These are phyloP conservation scores for Cheilinus undulatus DNA, from an alignment of 2,113 vertebrate species.

Conservation along the genomic window DNA sequence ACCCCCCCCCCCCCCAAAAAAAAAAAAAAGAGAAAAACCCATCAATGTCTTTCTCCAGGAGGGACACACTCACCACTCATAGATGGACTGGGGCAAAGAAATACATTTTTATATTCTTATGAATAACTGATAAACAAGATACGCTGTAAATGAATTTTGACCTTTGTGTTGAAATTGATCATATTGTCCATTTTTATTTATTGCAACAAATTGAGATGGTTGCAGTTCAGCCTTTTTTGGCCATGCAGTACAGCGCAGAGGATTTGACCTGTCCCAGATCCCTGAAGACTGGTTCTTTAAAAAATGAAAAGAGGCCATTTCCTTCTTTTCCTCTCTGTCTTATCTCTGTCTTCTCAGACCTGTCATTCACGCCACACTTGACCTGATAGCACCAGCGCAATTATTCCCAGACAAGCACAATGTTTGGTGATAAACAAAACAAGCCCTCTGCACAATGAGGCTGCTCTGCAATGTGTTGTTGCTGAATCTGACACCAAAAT, in stretches of 20 bases:
- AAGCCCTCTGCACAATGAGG: background rate
- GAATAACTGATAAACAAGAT: too few species aligned
- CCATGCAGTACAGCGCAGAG: background rate
- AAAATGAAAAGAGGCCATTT: background rate
- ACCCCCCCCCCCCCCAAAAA: too few species aligned
- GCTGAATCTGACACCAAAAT: background rate
- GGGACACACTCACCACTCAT: too few species aligned
- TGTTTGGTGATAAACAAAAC: constrained; percentile 23
- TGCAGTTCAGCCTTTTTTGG: background rate
- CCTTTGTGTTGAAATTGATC: too few species aligned
- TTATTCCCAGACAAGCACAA: constrained; percentile 38
- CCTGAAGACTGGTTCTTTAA: background rate
- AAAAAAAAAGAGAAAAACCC: too few species aligned
- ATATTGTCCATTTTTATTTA: background rate
- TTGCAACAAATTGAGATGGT: background rate
- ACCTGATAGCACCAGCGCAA: constrained; percentile 30
- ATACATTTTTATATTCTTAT: too few species aligned
- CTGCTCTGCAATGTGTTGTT: background rate
- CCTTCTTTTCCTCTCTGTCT: constrained; percentile 13
- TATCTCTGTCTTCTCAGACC: constrained; percentile 38
- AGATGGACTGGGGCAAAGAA: too few species aligned
- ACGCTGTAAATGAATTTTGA: too few species aligned
- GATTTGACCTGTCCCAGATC: constrained; percentile 20
- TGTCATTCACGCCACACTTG: constrained; percentile 17
- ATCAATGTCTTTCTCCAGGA: too few species aligned